Percentiles rank a stretch among this genome's conserved stretches.
Conservation (phyloP, 2,888 invertebrate genomes). For the Lapara coniferarum region DNA sequence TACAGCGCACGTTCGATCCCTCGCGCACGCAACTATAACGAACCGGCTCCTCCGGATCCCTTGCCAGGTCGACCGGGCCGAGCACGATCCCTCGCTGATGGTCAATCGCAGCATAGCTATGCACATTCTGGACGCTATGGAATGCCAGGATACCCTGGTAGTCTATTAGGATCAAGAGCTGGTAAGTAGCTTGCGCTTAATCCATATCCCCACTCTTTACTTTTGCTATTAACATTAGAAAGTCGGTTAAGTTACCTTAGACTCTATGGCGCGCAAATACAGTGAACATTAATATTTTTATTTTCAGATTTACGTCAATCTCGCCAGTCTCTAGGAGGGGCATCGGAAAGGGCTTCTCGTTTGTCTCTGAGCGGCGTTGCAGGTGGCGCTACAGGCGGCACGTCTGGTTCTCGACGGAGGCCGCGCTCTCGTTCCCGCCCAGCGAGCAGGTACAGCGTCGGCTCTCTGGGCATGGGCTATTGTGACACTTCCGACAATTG, state of each 20-base stretch:
- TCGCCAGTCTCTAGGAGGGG: slow-evolving; percentile 91
- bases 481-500: slow-evolving; percentile 96
- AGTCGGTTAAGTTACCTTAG: background rate
- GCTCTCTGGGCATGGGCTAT: slow-evolving; percentile 93
- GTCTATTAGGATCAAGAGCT: slow-evolving; percentile 79
- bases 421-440: slow-evolving; percentile 92
- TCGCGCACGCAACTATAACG: slow-evolving; percentile 91
- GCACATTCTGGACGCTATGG: slow-evolving; percentile 92
- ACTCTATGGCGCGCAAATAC: background rate
- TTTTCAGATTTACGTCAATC: slow-evolving; percentile 91
- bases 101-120: slow-evolving; percentile 95
- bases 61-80: slow-evolving; percentile 90
- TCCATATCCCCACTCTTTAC: slow-evolving; percentile 31
- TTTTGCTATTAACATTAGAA: background rate
- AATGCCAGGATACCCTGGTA: slow-evolving; percentile 90
- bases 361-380: slow-evolving; percentile 87
- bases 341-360: slow-evolving; percentile 91
- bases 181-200: slow-evolving; percentile 62
- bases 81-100: slow-evolving; percentile 92
- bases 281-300: slow-evolving; percentile 23
- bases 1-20: slow-evolving; percentile 96
- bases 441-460: slow-evolving; percentile 90
- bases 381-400: slow-evolving; percentile 85
- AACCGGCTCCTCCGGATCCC: slow-evolving; percentile 86
- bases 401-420: slow-evolving; percentile 86